phyloP scores from a whole-genome alignment of 53 echinoderm and acorn worm genomes.

The Apostichopus leukothele region DNA sequence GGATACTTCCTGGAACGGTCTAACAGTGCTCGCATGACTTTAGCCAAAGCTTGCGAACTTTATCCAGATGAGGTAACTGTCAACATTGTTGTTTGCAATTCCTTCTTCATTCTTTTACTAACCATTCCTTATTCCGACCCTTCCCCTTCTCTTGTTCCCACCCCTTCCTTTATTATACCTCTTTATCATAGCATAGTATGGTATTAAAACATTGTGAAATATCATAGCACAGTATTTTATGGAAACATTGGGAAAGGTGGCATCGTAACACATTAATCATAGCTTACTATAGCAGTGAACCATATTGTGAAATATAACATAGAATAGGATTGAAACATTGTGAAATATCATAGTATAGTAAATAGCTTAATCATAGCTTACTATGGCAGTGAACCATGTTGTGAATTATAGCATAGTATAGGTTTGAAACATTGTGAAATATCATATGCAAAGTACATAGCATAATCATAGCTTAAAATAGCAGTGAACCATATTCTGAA shows the following conservation, averaged over 20 bases:
- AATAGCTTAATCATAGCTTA: no score
- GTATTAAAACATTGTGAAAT: background rate
- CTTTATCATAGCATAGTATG: background rate
- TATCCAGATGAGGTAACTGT: conserved; percentile 92
- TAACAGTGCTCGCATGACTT: conserved; percentile 91
- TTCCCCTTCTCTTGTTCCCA: background rate
- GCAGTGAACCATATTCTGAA: no score
- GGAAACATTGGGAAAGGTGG: background rate
- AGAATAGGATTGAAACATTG: no score
- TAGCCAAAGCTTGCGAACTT: conserved; percentile 95
- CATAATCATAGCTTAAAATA: no score
- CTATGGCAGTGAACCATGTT: no score
- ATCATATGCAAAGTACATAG: background rate
- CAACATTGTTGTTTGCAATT: no score
- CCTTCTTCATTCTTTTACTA: no score
- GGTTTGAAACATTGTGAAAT: no score
- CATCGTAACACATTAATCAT: no score
- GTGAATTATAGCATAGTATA: no score
- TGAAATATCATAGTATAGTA: background rate
- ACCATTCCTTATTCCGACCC: background rate
- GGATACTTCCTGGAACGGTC: conserved; percentile 98
- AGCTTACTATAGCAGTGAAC: no score
- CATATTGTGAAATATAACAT: no score
- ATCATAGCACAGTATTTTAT: background rate
- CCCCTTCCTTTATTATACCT: background rate